Percentiles rank a stretch among this genome's conserved stretches.
These are phyloP conservation scores for Panagrolaimus sp. DNA, from an alignment of 1,140 invertebrate species.

Conservation along the genomic window DNA sequence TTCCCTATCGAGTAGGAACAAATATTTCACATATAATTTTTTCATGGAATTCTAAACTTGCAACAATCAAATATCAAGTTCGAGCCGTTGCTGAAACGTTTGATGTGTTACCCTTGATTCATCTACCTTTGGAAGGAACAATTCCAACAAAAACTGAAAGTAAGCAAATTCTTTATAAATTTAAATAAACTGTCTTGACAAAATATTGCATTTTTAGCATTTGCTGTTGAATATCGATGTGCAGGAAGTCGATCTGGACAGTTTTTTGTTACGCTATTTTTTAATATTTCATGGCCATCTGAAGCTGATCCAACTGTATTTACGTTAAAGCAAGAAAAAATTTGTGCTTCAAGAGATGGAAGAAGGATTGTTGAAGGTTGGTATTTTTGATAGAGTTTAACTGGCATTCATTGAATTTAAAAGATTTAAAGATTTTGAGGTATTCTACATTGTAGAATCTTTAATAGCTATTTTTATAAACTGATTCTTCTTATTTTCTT, in stretches of 20 bases:
- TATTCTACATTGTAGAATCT: no score
- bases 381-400: not conserved
- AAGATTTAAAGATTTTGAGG: no score
- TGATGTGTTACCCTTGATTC: conserved; percentile 48
- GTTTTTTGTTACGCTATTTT: conserved; percentile 45
- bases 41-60: conserved; percentile 41
- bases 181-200: no score
- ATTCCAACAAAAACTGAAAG: conserved; percentile 36
- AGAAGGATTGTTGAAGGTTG: conserved; percentile 31
- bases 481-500: no score
- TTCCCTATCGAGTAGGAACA: conserved; percentile 51
- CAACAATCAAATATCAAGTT: conserved; percentile 10
- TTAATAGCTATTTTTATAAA: no score
- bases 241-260: conserved; percentile 52
- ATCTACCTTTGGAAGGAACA: conserved; percentile 41
- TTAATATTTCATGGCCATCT: conserved; percentile 47
- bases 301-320: conserved; percentile 33
- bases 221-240: conserved; percentile 45
- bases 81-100: conserved; percentile 47
- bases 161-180: no score
- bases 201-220: not conserved
- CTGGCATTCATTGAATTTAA: no score
- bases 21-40: conserved; percentile 51
- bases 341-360: conserved; percentile 49
- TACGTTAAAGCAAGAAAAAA: conserved; percentile 53